A percentile compares a stretch with the other conserved stretches of the same genome.
These are phyloP conservation scores for Hypsibius dujardini DNA, from an alignment of 1,140 invertebrate genomes.

Conservation along the genomic window DNA sequence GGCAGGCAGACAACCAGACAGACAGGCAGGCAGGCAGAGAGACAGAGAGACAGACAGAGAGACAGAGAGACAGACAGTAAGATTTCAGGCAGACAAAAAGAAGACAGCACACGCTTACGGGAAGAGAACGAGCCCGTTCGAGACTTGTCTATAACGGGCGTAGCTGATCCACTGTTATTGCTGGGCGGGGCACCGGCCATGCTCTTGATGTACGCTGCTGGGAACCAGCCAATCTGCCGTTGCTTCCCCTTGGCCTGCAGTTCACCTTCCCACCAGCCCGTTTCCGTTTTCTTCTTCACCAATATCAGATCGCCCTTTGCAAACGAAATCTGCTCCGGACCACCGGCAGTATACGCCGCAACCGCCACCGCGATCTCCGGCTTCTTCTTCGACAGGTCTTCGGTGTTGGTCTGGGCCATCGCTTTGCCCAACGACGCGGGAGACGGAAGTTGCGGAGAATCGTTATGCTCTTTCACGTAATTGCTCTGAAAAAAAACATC, in stretches of 20 bases:
- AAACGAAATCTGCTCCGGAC: conserved; percentile 69
- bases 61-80: conserved; percentile 27
- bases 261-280: conserved; percentile 99
- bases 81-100: conserved; percentile 21
- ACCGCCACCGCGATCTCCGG: conserved; percentile 73
- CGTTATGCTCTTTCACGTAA: conserved; percentile 9
- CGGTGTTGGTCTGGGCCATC: background rate
- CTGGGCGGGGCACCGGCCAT: conserved; percentile 30
- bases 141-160: conserved; percentile 22
- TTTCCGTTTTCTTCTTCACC: conserved; percentile 82
- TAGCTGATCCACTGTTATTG: conserved; percentile 24
- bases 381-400: conserved; percentile 39
- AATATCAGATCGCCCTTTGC: conserved; percentile 82
- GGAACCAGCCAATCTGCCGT: conserved; percentile 88
- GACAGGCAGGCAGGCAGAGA: no score
- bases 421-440: background rate
- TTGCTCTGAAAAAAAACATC: conserved; percentile 16
- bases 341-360: conserved; percentile 67
- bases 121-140: conserved; percentile 22
- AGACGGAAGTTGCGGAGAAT: background rate
- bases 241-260: conserved; percentile 85
- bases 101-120: conserved; percentile 16
- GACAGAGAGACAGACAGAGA: no score
- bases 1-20: no score
- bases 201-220: conserved; percentile 84